These are phyloP conservation scores for Dryobota labecula DNA, from an alignment of 2,888 invertebrate species.

Conservation along the genomic window DNA sequence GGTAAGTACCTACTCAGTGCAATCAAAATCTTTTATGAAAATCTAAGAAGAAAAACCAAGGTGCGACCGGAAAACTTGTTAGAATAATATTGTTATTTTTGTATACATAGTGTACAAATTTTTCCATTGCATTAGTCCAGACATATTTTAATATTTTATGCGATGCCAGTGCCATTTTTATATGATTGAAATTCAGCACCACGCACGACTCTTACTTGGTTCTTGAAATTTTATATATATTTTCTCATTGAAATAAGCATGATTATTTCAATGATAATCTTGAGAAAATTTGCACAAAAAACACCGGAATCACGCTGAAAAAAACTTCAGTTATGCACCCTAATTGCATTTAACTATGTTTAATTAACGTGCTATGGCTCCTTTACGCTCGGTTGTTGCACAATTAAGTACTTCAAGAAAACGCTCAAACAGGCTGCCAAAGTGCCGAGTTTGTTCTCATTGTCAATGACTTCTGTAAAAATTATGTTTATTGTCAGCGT, in stretches of 20 bases:
- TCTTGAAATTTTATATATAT: background rate
- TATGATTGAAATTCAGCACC: background rate
- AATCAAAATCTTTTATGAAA: slow-evolving; percentile 12
- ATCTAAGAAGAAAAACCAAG: background rate
- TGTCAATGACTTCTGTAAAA: slow-evolving; percentile 60
- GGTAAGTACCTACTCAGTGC: slow-evolving; percentile 79
- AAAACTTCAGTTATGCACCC: slow-evolving; percentile 44
- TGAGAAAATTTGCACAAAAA: slow-evolving; percentile 10
- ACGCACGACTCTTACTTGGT: background rate
- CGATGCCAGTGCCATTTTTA: background rate
- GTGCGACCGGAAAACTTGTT: background rate
- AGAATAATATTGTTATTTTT: slow-evolving; percentile 1
- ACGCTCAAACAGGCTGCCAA: slow-evolving; percentile 9
- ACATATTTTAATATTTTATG: background rate
- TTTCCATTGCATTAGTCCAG: background rate
- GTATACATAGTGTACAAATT: background rate
- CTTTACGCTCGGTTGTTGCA: slow-evolving; percentile 42
- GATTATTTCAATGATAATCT: background rate
- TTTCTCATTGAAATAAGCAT: background rate
- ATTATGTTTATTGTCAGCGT: slow-evolving; percentile 11
- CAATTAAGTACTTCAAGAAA: slow-evolving; percentile 50
- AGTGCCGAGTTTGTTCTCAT: slow-evolving; percentile 36
- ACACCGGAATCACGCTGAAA: slow-evolving; percentile 59
- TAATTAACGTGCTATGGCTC: slow-evolving; percentile 42
- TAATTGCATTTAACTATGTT: slow-evolving; percentile 47